Evolutionary conservation across 2,888 invertebrate species (phyloP).

Genomic region (Lochmaea capreae): DNA sequence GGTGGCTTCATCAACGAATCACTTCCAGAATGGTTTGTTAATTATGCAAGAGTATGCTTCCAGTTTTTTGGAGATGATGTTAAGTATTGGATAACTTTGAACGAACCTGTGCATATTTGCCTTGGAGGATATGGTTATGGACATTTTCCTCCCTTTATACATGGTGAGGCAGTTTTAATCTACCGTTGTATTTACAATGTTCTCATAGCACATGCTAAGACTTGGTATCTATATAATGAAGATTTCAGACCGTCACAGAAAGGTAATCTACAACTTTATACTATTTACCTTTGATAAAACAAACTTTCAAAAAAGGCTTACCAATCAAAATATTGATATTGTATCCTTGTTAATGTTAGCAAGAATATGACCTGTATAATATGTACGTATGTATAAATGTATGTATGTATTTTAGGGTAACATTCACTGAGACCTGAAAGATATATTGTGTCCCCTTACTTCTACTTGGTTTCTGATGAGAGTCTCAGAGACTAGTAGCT

Average conservation of each 20-base stretch:
- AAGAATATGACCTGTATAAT: too few relatives aligned
- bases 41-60: conserved; percentile 70
- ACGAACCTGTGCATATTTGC: conserved; percentile 65
- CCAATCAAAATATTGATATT: too few relatives aligned
- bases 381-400: too few relatives aligned
- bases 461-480: too few relatives aligned
- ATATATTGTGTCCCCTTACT: too few relatives aligned
- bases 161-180: conserved; percentile 66
- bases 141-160: conserved; percentile 58
- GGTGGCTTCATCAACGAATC: conserved; percentile 75
- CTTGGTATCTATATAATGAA: conserved; percentile 72
- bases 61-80: conserved; percentile 60
- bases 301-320: background rate
- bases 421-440: too few relatives aligned
- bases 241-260: conserved; percentile 64
- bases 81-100: conserved; percentile 69
- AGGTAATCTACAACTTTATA: conserved; percentile 27
- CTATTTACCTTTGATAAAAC: background rate
- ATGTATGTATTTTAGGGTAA: too few relatives aligned
- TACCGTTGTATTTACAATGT: conserved; percentile 74
- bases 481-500: too few relatives aligned
- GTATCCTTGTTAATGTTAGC: too few relatives aligned
- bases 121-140: conserved; percentile 50
- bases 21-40: conserved; percentile 70
- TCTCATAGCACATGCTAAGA: conserved; percentile 74